A percentile compares a stretch with the other conserved stretches of the same genome.
Conservation (phyloP, 2,888 invertebrate genomes). For the Phengaris arion region DNA sequence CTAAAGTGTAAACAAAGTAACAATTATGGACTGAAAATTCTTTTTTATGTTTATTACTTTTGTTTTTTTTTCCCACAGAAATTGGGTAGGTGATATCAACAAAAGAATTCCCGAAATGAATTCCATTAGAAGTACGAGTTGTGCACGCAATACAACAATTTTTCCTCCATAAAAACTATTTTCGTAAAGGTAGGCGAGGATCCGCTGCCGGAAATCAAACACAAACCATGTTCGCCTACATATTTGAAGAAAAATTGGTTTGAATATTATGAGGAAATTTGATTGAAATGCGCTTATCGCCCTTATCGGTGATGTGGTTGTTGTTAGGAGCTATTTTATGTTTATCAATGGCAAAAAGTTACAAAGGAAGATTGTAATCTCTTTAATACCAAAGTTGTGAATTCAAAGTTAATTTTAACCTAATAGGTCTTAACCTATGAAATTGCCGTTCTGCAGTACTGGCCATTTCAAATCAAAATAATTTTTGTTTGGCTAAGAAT, state of each 20-base stretch:
- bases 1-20: not conserved
- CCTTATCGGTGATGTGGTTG: not conserved
- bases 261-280: conserved; percentile 20
- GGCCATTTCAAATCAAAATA: too few species aligned
- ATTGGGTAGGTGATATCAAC: not conserved
- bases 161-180: conserved; percentile 43
- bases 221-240: conserved; percentile 41
- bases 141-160: conserved; percentile 41
- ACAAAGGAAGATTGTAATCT: not conserved
- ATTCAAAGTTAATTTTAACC: too few species aligned
- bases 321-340: not conserved
- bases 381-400: not conserved
- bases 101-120: conserved; percentile 18
- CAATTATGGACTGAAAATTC: not conserved
- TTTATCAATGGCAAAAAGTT: not conserved
- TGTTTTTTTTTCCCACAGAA: not conserved
- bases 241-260: conserved; percentile 43
- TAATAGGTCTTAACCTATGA: too few species aligned
- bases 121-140: not conserved
- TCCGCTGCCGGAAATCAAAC: conserved; percentile 44
- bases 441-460: too few species aligned
- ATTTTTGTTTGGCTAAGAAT: too few species aligned
- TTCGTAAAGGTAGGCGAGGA: conserved; percentile 34
- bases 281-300: conserved; percentile 7
- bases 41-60: not conserved